Percentiles rank a stretch among this genome's conserved stretches.
Conservation (phyloP, 2,888 invertebrate species). For the Pristionchus exspectatus region DNA sequence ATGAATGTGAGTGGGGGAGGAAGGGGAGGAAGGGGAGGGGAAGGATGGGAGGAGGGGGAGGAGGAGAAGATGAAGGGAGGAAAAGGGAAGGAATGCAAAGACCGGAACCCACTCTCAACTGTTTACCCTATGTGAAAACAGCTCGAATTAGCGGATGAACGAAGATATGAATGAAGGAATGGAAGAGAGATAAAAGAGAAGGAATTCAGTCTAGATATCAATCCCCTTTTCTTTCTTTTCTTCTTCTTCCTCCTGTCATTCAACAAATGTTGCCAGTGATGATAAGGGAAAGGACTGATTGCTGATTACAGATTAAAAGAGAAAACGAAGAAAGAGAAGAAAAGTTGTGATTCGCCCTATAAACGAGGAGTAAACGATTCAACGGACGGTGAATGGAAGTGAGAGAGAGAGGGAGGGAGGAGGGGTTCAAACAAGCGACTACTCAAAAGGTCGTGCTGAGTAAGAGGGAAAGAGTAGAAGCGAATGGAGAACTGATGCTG, state of each 20-base stretch:
- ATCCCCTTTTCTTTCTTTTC: background rate
- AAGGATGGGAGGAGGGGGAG: too few species aligned
- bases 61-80: background rate
- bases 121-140: background rate
- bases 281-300: too few species aligned
- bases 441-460: background rate
- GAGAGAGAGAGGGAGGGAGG: too few species aligned
- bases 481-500: background rate
- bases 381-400: too few species aligned
- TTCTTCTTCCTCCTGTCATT: background rate
- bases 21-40: background rate
- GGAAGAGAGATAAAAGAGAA: background rate
- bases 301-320: background rate
- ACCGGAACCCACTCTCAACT: conserved; percentile 5
- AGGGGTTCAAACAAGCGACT: conserved; percentile 1
- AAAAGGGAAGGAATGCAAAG: background rate
- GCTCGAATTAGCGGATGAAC: background rate
- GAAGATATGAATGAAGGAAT: background rate
- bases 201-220: background rate
- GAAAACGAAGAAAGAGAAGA: background rate
- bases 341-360: too few species aligned
- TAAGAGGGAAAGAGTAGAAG: conserved; percentile 8
- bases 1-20: conserved; percentile 14
- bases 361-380: too few species aligned
- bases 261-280: background rate